A percentile compares a stretch with the other conserved stretches of the same genome.
Conservation (phyloP, 2,888 invertebrate species). For the Prenolepis imparis region DNA sequence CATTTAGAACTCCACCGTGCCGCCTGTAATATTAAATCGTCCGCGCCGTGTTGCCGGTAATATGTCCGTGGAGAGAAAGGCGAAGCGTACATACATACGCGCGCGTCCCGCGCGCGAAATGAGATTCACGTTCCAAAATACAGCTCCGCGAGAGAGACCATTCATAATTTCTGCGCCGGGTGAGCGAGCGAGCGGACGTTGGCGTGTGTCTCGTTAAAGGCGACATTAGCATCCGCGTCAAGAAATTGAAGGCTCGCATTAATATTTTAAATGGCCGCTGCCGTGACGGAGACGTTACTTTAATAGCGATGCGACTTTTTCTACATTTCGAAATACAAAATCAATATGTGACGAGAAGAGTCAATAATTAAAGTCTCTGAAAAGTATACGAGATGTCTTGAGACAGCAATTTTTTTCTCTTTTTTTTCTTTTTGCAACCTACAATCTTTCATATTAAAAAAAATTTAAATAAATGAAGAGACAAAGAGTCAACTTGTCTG, state of each 20-base stretch:
- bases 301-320: neutral
- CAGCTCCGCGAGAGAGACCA: conserved; percentile 6
- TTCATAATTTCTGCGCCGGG: conserved; percentile 45
- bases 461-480: neutral
- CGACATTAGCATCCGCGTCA: conserved; percentile 18
- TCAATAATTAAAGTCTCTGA: neutral
- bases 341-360: neutral
- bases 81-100: neutral
- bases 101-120: conserved; percentile 28
- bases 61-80: conserved; percentile 5
- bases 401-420: neutral
- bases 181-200: conserved; percentile 12
- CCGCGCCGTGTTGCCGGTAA: conserved; percentile 22
- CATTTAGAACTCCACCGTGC: conserved; percentile 38
- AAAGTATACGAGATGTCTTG: neutral
- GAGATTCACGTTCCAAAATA: conserved; percentile 47
- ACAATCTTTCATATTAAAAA: no score
- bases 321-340: neutral
- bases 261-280: conserved; percentile 18
- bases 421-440: neutral
- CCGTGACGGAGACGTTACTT: neutral
- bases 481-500: neutral
- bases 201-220: conserved; percentile 40
- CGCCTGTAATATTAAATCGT: conserved; percentile 46
- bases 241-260: conserved; percentile 32